phyloP scores from a whole-genome alignment of 2,113 vertebrate species.

The Jaculus jaculus region DNA sequence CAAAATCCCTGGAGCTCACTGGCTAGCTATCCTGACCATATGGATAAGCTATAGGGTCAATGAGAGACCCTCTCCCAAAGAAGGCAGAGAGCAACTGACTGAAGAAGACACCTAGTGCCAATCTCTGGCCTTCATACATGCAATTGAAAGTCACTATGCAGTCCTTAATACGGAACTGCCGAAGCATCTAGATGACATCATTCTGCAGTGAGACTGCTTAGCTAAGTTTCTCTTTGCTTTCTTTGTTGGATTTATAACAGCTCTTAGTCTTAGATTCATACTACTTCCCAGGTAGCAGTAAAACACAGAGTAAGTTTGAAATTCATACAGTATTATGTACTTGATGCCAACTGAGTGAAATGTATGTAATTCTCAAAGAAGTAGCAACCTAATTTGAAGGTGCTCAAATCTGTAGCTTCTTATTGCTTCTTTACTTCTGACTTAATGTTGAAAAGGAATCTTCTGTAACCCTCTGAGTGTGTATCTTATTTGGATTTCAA shows the following conservation, averaged over 20 bases:
- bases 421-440: constrained; percentile 28
- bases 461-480: constrained; percentile 39
- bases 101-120: too few species aligned
- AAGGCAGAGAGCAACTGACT: too few species aligned
- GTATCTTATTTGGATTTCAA: constrained; percentile 56
- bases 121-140: too few species aligned
- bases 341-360: background rate
- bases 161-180: background rate
- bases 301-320: background rate
- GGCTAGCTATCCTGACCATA: too few species aligned
- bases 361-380: constrained; percentile 13
- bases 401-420: background rate
- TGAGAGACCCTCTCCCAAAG: too few species aligned
- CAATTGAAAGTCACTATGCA: background rate
- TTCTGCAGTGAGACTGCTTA: background rate
- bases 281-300: background rate
- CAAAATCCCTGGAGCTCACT: too few species aligned
- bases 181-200: background rate
- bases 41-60: too few species aligned
- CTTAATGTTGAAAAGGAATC: background rate
- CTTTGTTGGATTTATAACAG: constrained; percentile 12
- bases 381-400: background rate
- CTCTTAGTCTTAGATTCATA: background rate
- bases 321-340: background rate
- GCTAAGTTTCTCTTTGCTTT: background rate